These are phyloP conservation scores for Dolichotis patagonum DNA, from an alignment of 2,113 vertebrate species.

Conservation along the genomic window DNA sequence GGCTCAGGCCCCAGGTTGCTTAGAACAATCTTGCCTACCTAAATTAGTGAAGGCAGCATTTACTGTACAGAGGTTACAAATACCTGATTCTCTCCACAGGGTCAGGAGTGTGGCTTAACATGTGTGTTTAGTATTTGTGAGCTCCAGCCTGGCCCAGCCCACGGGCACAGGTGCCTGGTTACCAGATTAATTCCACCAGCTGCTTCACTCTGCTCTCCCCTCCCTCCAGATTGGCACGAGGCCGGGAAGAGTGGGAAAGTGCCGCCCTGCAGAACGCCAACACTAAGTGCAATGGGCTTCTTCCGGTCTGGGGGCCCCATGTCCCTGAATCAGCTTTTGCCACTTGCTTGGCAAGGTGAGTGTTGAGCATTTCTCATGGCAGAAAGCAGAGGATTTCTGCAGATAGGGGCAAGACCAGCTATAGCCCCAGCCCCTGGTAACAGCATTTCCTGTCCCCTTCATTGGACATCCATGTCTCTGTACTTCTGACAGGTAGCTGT, in stretches of 20 bases:
- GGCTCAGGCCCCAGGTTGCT: background rate
- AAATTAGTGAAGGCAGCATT: background rate
- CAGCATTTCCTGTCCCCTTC: background rate
- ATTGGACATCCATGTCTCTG: background rate
- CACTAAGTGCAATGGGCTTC: slow-evolving; percentile 99
- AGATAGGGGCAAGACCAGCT: background rate
- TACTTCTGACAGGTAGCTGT: background rate
- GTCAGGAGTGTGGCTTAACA: background rate
- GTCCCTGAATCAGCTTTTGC: slow-evolving; percentile 99
- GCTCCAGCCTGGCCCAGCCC: too few species aligned
- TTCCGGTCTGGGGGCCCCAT: slow-evolving; percentile 98
- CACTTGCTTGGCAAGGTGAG: slow-evolving; percentile 97
- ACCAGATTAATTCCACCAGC: background rate
- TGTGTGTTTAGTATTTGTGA: background rate
- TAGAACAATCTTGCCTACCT: background rate
- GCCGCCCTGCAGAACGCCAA: slow-evolving; percentile 98
- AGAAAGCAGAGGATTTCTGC: background rate
- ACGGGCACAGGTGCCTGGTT: background rate
- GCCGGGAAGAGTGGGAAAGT: slow-evolving; percentile 98
- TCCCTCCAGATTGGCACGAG: slow-evolving; percentile 91
- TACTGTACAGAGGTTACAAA: fast-evolving
- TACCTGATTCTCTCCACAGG: background rate
- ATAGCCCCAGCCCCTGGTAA: background rate
- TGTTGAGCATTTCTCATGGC: background rate
- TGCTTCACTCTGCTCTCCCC: slow-evolving; percentile 10